phyloP scores from a whole-genome alignment of 2,888 invertebrate species.

The Scaptodrosophila latifasciaeformis region DNA sequence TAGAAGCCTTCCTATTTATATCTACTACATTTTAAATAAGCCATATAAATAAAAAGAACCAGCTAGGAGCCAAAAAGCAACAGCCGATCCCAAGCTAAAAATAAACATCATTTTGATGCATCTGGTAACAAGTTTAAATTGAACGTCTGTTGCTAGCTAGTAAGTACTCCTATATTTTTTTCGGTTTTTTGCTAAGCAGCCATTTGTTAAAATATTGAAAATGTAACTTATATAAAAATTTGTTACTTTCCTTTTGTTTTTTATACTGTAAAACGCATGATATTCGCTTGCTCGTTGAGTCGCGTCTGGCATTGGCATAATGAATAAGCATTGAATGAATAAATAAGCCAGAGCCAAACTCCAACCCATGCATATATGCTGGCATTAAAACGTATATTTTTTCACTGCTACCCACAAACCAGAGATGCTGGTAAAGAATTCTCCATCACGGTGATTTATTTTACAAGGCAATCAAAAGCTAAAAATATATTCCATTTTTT shows the following conservation, averaged over 20 bases:
- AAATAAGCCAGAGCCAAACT: slow-evolving; percentile 53
- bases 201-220: slow-evolving; percentile 42
- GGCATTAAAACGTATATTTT: slow-evolving; percentile 31
- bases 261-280: neutral
- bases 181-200: slow-evolving; percentile 17
- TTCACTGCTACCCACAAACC: neutral
- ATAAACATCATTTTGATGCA: too few relatives aligned
- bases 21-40: too few relatives aligned
- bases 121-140: slow-evolving; percentile 4
- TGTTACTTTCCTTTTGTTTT: slow-evolving; percentile 10
- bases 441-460: too few relatives aligned
- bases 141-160: slow-evolving; percentile 5
- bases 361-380: too few relatives aligned
- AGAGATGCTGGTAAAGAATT: neutral
- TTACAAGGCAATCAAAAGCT: too few relatives aligned
- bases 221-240: slow-evolving; percentile 65
- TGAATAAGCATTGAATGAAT: slow-evolving; percentile 36
- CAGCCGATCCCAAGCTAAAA: too few relatives aligned
- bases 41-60: neutral
- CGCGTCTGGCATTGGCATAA: slow-evolving; percentile 60
- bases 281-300: neutral
- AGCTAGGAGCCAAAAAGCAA: too few relatives aligned
- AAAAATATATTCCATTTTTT: too few relatives aligned
- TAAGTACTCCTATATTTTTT: neutral
- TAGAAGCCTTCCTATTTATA: too few relatives aligned